phyloP scores from a whole-genome alignment of 2,797 vertebrate species.

The Spinus pinus region DNA sequence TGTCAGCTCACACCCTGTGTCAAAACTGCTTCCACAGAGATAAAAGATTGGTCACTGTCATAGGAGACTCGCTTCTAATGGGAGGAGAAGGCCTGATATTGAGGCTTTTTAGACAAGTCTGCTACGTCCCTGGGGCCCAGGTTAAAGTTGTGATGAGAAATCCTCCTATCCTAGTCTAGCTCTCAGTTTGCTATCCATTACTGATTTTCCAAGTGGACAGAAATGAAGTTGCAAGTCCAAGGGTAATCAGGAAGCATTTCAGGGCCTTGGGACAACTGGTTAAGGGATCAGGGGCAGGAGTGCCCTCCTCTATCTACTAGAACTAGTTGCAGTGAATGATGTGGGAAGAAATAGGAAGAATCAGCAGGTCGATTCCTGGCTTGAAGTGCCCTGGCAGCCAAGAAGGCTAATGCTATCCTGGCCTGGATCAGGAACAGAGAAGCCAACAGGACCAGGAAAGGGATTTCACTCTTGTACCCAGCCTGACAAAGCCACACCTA shows the following conservation, averaged over 20 bases:
- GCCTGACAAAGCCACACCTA: not conserved
- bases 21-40: not conserved
- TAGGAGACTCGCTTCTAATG: not conserved
- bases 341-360: not conserved
- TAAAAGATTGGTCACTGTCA: not conserved
- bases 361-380: not conserved
- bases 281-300: not conserved
- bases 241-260: not conserved
- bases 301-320: not conserved
- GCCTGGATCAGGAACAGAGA: not conserved
- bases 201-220: not conserved
- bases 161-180: not conserved
- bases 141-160: not conserved
- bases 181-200: not conserved
- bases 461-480: accelerated
- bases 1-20: not conserved
- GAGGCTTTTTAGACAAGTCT: not conserved
- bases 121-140: not conserved
- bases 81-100: not conserved
- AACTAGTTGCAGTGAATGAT: not conserved
- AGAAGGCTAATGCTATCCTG: not conserved
- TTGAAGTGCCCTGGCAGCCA: not conserved
- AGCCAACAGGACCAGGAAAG: not conserved
- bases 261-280: no score
- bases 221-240: not conserved